Percentiles rank a stretch among this genome's conserved stretches.
phyloP scores from a whole-genome alignment of 2,113 vertebrate species.

The Carassius auratus region DNA sequence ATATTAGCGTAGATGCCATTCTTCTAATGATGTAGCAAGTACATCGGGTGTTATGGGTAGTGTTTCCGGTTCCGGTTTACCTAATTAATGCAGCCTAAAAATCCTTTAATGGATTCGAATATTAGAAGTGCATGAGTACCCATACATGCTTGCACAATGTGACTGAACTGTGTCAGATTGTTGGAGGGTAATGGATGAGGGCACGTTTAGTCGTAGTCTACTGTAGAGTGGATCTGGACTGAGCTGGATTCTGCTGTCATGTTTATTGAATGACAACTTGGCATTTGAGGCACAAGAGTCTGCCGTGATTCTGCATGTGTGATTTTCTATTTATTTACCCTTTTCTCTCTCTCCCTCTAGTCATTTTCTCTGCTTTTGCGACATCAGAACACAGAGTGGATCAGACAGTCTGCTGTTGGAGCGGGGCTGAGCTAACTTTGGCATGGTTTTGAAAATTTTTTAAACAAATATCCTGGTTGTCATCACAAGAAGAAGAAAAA shows the following conservation, averaged over 20 bases:
- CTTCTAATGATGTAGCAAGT: too few relatives aligned
- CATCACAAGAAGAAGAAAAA: not conserved
- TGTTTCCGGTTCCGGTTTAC: too few relatives aligned
- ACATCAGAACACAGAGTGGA: not conserved
- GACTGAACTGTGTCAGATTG: not conserved
- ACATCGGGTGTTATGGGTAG: too few relatives aligned
- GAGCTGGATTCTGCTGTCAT: not conserved
- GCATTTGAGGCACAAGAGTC: conserved; percentile 54
- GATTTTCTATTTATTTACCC: conserved; percentile 47
- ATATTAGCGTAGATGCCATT: too few relatives aligned
- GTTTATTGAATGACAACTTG: conserved; percentile 51
- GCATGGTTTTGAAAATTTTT: not conserved
- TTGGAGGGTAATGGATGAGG: not conserved
- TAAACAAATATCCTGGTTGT: not conserved
- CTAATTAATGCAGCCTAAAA: too few relatives aligned
- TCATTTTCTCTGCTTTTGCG: not conserved
- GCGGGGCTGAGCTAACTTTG: not conserved
- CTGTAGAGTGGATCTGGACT: not conserved
- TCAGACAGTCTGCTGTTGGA: not conserved
- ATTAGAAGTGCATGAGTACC: too few relatives aligned
- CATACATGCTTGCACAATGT: too few relatives aligned
- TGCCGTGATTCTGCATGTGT: conserved; percentile 43
- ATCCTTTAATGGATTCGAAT: too few relatives aligned
- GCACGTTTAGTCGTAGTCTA: not conserved
- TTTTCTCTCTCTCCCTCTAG: not conserved